phyloP scores from a whole-genome alignment of 2,888 invertebrate genomes.

The Oscheius myriophilus region DNA sequence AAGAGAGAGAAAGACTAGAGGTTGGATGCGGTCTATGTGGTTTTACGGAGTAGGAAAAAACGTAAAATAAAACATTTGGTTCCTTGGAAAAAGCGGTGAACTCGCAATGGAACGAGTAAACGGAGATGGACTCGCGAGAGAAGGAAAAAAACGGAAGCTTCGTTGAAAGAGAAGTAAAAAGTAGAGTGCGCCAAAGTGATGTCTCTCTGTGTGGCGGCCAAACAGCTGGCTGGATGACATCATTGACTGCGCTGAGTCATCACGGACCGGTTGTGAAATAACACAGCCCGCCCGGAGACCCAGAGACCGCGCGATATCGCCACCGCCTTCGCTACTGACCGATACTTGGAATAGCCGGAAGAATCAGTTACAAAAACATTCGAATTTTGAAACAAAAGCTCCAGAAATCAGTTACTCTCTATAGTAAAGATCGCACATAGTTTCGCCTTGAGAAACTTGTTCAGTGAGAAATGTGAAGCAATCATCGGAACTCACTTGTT shows the following conservation, averaged over 20 bases:
- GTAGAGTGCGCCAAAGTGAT: slow-evolving; percentile 21
- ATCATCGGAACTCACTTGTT: too few relatives aligned
- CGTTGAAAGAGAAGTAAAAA: slow-evolving; percentile 17
- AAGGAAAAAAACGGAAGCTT: neutral
- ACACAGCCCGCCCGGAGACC: slow-evolving; percentile 4
- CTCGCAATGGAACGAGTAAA: neutral
- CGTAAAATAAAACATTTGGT: neutral
- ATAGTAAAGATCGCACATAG: too few relatives aligned
- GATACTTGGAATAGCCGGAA: too few relatives aligned
- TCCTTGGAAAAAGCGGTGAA: neutral
- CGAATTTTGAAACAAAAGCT: too few relatives aligned
- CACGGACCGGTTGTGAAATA: slow-evolving; percentile 23
- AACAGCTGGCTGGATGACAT: slow-evolving; percentile 30
- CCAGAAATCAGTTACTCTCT: too few relatives aligned
- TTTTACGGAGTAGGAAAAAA: neutral
- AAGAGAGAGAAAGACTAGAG: slow-evolving; percentile 19
- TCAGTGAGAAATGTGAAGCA: too few relatives aligned
- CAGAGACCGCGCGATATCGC: neutral
- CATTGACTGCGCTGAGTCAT: slow-evolving; percentile 18
- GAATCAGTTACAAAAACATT: too few relatives aligned
- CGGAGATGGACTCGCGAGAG: neutral
- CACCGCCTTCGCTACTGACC: too few relatives aligned
- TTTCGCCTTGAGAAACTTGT: too few relatives aligned
- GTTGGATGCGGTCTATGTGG: neutral
- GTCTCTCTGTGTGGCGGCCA: slow-evolving; percentile 25